These are phyloP conservation scores for Perodicticus potto DNA, from an alignment of 2,797 vertebrate species.

Conservation along the genomic window DNA sequence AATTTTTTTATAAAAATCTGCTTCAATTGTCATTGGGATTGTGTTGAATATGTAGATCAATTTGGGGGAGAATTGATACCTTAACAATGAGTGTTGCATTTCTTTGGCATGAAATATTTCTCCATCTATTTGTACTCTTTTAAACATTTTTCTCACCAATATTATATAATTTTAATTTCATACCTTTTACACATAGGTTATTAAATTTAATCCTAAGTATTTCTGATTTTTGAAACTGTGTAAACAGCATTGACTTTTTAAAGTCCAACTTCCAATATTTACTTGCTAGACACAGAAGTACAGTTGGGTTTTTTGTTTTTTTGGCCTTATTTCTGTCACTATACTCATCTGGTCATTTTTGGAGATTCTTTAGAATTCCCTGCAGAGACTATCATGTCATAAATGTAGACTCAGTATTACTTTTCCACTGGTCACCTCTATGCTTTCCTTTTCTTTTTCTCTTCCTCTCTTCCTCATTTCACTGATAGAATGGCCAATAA, in stretches of 20 bases:
- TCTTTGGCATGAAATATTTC: neutral
- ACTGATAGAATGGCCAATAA: neutral
- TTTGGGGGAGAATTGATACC: neutral
- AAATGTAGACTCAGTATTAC: neutral
- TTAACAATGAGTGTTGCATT: neutral
- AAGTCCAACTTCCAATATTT: neutral
- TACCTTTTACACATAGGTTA: neutral
- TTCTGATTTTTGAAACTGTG: neutral
- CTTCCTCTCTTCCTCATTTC: neutral
- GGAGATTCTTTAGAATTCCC: neutral
- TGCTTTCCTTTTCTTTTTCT: neutral
- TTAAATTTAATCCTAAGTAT: neutral
- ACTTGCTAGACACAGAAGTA: neutral
- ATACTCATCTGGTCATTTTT: neutral
- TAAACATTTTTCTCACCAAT: neutral
- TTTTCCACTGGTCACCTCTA: neutral
- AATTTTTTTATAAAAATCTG: neutral
- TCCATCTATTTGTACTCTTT: neutral
- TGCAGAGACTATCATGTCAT: neutral
- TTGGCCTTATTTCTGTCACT: neutral
- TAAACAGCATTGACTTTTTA: neutral
- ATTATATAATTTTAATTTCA: neutral
- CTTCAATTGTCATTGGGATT: neutral
- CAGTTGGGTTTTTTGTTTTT: neutral
- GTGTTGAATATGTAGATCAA: neutral